A percentile compares a stretch with the other conserved stretches of the same genome.
phyloP scores from a whole-genome alignment of 2,113 vertebrate genomes.

The Scopus umbretta region DNA sequence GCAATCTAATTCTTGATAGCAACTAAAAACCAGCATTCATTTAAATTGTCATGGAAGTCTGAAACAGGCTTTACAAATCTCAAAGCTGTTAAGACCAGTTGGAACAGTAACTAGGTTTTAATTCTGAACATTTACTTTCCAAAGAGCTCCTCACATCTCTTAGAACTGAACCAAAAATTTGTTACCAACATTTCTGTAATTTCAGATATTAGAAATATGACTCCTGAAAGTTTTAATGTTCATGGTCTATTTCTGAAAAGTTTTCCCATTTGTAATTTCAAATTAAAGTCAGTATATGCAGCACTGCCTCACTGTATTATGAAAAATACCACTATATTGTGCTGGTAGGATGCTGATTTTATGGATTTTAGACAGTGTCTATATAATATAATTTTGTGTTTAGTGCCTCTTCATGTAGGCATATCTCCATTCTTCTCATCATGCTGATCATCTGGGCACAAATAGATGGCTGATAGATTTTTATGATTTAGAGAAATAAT shows the following conservation, averaged over 20 bases:
- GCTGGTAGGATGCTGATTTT: background rate
- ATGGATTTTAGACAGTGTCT: background rate
- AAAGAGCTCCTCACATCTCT: background rate
- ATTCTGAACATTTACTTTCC: background rate
- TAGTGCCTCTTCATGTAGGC: background rate
- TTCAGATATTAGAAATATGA: background rate
- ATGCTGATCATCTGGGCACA: background rate
- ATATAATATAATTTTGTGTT: background rate
- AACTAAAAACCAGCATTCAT: background rate
- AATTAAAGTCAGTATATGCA: background rate
- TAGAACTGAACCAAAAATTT: background rate
- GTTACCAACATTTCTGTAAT: background rate
- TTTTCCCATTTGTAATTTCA: background rate
- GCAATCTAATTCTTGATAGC: background rate
- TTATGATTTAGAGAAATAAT: background rate
- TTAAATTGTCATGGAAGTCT: background rate
- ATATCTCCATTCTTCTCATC: background rate
- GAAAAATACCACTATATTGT: background rate
- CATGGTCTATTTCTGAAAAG: background rate
- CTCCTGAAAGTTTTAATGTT: background rate
- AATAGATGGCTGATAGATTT: background rate
- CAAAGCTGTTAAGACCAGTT: background rate
- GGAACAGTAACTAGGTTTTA: background rate
- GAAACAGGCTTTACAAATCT: background rate
- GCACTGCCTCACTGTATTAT: background rate